Evolutionary conservation across 2,113 vertebrate species (phyloP).

Genomic region (Hymenochirus boettgeri): DNA sequence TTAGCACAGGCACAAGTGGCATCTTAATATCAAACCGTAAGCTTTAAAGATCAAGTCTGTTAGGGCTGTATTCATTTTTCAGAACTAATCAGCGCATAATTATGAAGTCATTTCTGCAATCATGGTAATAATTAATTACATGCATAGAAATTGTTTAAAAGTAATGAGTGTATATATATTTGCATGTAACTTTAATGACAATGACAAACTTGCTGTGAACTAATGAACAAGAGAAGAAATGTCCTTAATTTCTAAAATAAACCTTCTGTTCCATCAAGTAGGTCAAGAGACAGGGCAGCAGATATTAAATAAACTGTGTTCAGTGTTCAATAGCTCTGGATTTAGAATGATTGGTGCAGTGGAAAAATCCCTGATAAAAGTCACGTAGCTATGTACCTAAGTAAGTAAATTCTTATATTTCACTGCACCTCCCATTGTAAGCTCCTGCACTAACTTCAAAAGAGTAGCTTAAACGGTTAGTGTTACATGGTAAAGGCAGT

Average conservation of each 20-base stretch:
- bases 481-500: no score
- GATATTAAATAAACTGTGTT: no score
- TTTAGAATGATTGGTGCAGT: no score
- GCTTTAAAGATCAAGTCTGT: constrained; percentile 21
- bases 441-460: no score
- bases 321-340: no score
- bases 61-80: constrained; percentile 32
- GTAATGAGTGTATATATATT: constrained; percentile 28
- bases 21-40: constrained; percentile 28
- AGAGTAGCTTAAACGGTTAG: no score
- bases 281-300: no score
- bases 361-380: no score
- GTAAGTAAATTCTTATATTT: no score
- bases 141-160: constrained; percentile 38
- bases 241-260: neutral
- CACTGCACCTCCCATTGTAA: no score
- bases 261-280: neutral
- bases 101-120: constrained; percentile 39
- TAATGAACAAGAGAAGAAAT: neutral
- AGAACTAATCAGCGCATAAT: constrained; percentile 40
- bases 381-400: no score
- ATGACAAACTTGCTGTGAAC: neutral
- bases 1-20: constrained; percentile 6
- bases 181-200: constrained; percentile 19
- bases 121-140: constrained; percentile 41